Percentiles rank a stretch among this genome's conserved stretches.
Conservation (phyloP, 2,797 vertebrate species). For the Spinibarbus caldwelli region DNA sequence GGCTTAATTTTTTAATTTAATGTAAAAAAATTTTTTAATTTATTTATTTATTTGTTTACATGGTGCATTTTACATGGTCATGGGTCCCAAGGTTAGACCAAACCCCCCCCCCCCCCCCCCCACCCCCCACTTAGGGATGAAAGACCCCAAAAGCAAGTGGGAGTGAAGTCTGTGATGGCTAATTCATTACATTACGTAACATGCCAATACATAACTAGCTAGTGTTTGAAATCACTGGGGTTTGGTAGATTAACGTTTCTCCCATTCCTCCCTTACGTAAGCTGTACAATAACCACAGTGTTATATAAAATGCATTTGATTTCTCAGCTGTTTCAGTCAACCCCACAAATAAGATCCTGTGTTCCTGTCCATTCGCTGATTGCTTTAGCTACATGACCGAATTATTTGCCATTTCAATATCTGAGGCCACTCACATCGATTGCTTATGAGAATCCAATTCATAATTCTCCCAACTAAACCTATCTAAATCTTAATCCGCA, state of each 20-base stretch:
- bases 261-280: conserved; percentile 51
- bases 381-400: conserved; percentile 40
- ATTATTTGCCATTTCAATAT: conserved; percentile 40
- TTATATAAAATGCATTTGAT: conserved; percentile 50
- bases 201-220: conserved; percentile 12
- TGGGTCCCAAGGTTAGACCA: background rate
- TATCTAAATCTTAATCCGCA: conserved; percentile 36
- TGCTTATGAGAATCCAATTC: conserved; percentile 48
- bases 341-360: conserved; percentile 7
- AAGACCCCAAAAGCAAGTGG: conserved; percentile 9
- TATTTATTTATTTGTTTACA: background rate
- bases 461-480: conserved; percentile 31
- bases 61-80: background rate
- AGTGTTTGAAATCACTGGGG: conserved; percentile 31
- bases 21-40: too few species aligned
- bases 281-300: background rate
- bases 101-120: too few species aligned
- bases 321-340: conserved; percentile 37
- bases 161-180: background rate
- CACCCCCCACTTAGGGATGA: background rate
- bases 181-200: conserved; percentile 48
- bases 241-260: conserved; percentile 46
- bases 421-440: conserved; percentile 44
- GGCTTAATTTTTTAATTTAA: background rate
- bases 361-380: conserved; percentile 43